These are phyloP conservation scores for Acronicta leporina DNA, from an alignment of 2,888 invertebrate genomes.

Conservation along the genomic window DNA sequence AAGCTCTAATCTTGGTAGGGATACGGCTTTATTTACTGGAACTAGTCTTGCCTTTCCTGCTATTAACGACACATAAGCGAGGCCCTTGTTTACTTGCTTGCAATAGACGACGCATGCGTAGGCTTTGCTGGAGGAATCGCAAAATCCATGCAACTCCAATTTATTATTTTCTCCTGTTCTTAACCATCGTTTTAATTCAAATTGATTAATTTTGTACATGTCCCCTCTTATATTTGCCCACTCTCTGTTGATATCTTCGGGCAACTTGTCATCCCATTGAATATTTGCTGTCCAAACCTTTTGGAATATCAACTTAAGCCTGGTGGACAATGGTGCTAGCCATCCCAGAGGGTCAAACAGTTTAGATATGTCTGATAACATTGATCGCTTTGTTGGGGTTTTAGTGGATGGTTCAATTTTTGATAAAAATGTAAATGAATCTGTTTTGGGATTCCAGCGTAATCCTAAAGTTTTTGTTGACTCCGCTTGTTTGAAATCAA, in stretches of 20 bases:
- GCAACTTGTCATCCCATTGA: constrained; percentile 1
- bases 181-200: neutral
- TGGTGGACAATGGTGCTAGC: constrained; percentile 5
- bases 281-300: neutral
- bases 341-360: constrained; percentile 11
- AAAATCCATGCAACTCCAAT: constrained; percentile 2
- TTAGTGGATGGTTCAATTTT: neutral
- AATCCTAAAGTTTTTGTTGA: constrained; percentile 9
- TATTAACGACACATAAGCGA: neutral
- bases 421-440: neutral
- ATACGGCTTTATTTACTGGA: neutral
- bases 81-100: too few species aligned
- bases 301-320: constrained; percentile 5
- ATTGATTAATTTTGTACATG: neutral
- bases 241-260: neutral
- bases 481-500: constrained; percentile 2
- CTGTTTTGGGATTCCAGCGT: neutral
- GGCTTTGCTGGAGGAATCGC: neutral
- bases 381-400: neutral
- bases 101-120: constrained; percentile 5
- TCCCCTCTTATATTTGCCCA: neutral
- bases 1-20: neutral
- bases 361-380: constrained; percentile 7
- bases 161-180: neutral
- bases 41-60: neutral